Base-by-base conservation (phyloP, 2,113 vertebrate species). In the Xenopus laevis region DNA sequence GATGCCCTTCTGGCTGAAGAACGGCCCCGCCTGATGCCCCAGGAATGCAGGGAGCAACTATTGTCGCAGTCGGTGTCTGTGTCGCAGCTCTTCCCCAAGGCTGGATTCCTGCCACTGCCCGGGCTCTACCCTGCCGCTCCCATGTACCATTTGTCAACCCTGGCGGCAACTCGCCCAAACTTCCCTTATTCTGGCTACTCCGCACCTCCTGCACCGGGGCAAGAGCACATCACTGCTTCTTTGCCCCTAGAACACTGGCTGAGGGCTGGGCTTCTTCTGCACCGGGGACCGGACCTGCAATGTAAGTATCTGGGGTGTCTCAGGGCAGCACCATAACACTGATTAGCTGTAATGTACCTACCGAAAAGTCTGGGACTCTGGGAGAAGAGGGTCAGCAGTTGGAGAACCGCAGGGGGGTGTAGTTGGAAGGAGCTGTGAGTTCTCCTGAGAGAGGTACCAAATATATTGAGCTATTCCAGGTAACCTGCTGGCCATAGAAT, bases 231-330 rank as follows among this genome's bases (percentile, higher is more conserved):
- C 60, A 94, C 93, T 40, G 90, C 85, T 21, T 65, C 82, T 10
- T 81, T 85, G 18, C 85, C 87, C 7, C 75, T 93, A 66, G 92
- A 94, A 60, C 87, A 89, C 18, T 94, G 92, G 92, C 84, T 94
- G 71, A 84, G 91, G 71, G 87, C 89, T 4, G 91, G 89, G 13
- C 83, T 92, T 70, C 82, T 91, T 80, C 80, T 91, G 5, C 91
- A 91, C 10, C 80, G 89, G 68, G 77, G 88, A 1, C 85, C 85
- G 12, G 92, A 93, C 4, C 44, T 47, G 30, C 59, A 60, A 10
- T 0, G 18, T 68, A 9, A 69, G 65, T 44, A 23, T 40, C 9
- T 4, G 21, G 30, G 4, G 23, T 40, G 6, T 40, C 8, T 40
- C 8, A 40, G 33, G 33, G 33, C 23, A 4, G 33, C 33, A 40